phyloP scores from a whole-genome alignment of 2,888 invertebrate species.

The Drymonia ruficornis region DNA sequence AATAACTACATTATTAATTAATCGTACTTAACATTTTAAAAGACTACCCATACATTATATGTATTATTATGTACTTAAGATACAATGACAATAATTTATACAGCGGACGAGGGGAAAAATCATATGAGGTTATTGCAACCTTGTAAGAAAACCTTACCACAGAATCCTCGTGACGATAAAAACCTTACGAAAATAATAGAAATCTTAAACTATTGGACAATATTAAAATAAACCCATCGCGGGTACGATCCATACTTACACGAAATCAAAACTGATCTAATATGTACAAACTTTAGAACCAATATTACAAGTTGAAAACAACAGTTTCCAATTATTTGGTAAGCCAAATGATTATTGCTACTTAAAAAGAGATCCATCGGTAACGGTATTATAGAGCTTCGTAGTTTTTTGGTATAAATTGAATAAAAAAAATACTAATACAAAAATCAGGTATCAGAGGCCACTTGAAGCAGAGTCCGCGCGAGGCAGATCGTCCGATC shows the following conservation, averaged over 20 bases:
- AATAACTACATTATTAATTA: slow-evolving; percentile 77
- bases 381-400: slow-evolving; percentile 80
- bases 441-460: slow-evolving; percentile 75
- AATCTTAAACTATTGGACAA: slow-evolving; percentile 70
- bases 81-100: slow-evolving; percentile 81
- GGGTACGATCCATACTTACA: slow-evolving; percentile 56
- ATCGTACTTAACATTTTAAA: slow-evolving; percentile 85
- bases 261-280: slow-evolving; percentile 65
- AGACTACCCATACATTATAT: slow-evolving; percentile 82
- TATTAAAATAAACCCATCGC: slow-evolving; percentile 63
- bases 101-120: slow-evolving; percentile 71
- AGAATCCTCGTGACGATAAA: slow-evolving; percentile 29
- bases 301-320: slow-evolving; percentile 65
- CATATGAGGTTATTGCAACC: slow-evolving; percentile 45
- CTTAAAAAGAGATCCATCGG: slow-evolving; percentile 81
- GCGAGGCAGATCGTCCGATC: slow-evolving; percentile 25
- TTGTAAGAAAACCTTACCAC: slow-evolving; percentile 23
- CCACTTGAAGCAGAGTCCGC: slow-evolving; percentile 33
- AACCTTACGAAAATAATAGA: slow-evolving; percentile 46
- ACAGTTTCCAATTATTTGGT: slow-evolving; percentile 72
- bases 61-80: slow-evolving; percentile 76
- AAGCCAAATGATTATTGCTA: slow-evolving; percentile 69
- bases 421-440: slow-evolving; percentile 63
- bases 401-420: slow-evolving; percentile 82
- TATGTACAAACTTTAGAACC: slow-evolving; percentile 75